These are phyloP conservation scores for Brenthis hecate DNA, from an alignment of 2,888 invertebrate species.

Conservation along the genomic window DNA sequence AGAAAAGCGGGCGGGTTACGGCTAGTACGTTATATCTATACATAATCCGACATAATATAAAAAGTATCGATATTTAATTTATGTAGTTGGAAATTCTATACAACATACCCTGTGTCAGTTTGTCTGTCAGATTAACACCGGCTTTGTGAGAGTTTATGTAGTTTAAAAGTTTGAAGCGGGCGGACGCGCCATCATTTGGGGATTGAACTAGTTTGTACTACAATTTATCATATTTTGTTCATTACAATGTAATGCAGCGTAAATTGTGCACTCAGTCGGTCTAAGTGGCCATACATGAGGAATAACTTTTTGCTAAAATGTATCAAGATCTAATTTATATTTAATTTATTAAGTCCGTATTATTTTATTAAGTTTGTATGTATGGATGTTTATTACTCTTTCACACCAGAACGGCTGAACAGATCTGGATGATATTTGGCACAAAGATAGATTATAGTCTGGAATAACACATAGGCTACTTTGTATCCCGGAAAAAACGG, in stretches of 20 bases:
- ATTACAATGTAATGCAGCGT: neutral
- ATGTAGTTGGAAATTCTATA: slow-evolving; percentile 10
- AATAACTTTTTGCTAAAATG: too few relatives aligned
- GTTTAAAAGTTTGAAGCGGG: slow-evolving; percentile 13
- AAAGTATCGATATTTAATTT: neutral
- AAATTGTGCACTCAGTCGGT: neutral
- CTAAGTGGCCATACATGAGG: too few relatives aligned
- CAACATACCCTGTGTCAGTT: slow-evolving; percentile 1
- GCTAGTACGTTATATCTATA: neutral
- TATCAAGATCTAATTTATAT: too few relatives aligned
- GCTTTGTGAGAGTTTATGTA: slow-evolving; percentile 15
- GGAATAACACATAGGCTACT: too few relatives aligned
- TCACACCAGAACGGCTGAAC: too few relatives aligned
- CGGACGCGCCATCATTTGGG: slow-evolving; percentile 12
- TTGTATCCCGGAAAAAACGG: too few relatives aligned
- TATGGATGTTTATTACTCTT: too few relatives aligned
- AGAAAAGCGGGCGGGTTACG: too few relatives aligned
- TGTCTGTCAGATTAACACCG: slow-evolving; percentile 18
- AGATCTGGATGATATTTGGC: too few relatives aligned
- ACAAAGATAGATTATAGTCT: too few relatives aligned
- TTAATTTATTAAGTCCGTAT: too few relatives aligned
- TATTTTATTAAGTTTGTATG: too few relatives aligned
- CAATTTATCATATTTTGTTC: slow-evolving; percentile 18
- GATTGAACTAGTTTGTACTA: slow-evolving; percentile 8
- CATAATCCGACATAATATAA: neutral